Conservation (phyloP, 2,888 invertebrate species). For the Hypsopygia costalis region DNA sequence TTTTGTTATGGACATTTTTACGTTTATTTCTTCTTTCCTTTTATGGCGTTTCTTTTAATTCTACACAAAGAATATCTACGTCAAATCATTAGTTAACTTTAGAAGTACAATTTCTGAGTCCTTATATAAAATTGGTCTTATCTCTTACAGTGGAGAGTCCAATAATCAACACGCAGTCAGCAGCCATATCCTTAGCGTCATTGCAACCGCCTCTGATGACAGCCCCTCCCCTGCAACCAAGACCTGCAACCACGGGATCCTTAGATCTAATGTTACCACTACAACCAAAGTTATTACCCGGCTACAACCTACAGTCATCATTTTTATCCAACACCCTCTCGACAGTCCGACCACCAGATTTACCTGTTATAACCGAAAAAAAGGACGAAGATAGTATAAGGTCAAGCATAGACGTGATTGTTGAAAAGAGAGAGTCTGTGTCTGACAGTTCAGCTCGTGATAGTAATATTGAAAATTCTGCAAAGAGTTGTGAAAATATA, state of each 20-base stretch:
- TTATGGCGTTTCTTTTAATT: too few relatives aligned
- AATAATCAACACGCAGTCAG: conserved; percentile 67
- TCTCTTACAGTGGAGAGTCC: conserved; percentile 80
- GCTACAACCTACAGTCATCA: conserved; percentile 73
- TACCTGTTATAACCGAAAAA: conserved; percentile 24
- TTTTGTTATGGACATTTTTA: too few relatives aligned
- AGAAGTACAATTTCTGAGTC: not conserved
- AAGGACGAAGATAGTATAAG: conserved; percentile 46
- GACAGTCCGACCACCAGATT: conserved; percentile 66
- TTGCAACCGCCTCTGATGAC: conserved; percentile 75
- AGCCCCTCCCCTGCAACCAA: conserved; percentile 83
- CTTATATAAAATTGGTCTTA: conserved; percentile 22
- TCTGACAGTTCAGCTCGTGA: conserved; percentile 26
- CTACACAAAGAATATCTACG: too few relatives aligned
- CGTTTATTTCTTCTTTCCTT: too few relatives aligned
- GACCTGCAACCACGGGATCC: conserved; percentile 86
- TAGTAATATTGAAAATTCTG: conserved; percentile 32
- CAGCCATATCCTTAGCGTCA: conserved; percentile 73
- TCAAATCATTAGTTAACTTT: too few relatives aligned
- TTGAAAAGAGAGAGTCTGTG: conserved; percentile 52
- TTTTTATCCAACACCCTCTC: conserved; percentile 76
- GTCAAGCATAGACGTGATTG: conserved; percentile 55
- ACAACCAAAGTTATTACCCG: conserved; percentile 85
- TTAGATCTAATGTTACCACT: conserved; percentile 85
- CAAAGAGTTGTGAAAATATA: conserved; percentile 41